Percentiles rank a stretch among this genome's conserved stretches.
Conservation (phyloP, 2,888 invertebrate genomes). For the Aspidiotus destructor region DNA sequence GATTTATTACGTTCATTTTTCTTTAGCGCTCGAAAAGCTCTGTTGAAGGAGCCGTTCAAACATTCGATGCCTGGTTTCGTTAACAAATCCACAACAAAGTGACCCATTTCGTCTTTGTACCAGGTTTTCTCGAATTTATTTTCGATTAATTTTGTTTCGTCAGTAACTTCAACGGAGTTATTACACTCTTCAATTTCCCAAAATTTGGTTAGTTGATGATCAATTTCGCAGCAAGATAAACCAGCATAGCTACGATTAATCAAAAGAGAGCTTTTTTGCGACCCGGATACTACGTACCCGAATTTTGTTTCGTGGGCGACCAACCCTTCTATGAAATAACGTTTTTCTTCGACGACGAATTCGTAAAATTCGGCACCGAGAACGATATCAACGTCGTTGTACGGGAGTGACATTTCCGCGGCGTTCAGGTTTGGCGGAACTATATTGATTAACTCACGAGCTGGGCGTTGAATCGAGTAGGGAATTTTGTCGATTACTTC, state of each 20-base stretch:
- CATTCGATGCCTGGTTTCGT: slow-evolving; percentile 7
- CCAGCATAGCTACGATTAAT: neutral
- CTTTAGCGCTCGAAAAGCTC: neutral
- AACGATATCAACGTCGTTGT: slow-evolving; percentile 2
- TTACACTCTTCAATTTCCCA: neutral
- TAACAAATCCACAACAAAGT: slow-evolving; percentile 5
- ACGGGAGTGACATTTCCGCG: slow-evolving; percentile 4
- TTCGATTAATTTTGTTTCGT: slow-evolving; percentile 7
- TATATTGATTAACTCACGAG: neutral
- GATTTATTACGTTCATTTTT: neutral
- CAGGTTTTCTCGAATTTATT: neutral
- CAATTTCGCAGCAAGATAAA: neutral
- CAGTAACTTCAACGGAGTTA: neutral
- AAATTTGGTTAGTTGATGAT: neutral
- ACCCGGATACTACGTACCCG: neutral
- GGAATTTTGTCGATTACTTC: slow-evolving; percentile 4
- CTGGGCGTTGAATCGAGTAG: neutral
- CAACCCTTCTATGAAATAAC: neutral
- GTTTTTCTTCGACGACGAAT: neutral
- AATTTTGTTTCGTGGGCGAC: neutral
- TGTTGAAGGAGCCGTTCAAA: neutral
- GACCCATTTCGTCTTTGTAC: neutral
- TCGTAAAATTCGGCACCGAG: neutral
- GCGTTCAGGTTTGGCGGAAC: neutral
- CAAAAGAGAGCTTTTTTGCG: neutral